A percentile compares a stretch with the other conserved stretches of the same genome.
These are phyloP conservation scores for rabbit (Oryctolagus cuniculus) DNA, from an alignment of 2,113 vertebrate species.

Conservation along the genomic window mOryCun1.1 NC_091437.1:47684001-47684500, in stretches of 20 bases:
- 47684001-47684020: not conserved
- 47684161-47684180: not conserved
- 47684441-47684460: not conserved
- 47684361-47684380: not conserved
- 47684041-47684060: not conserved
- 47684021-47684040: conserved; percentile 22
- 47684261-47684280: not conserved
- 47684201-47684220: not conserved
- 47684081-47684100: not conserved
- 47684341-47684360: not conserved
- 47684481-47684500: not conserved
- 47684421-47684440: not conserved
- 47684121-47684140: not conserved
- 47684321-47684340: not conserved
- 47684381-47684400: not conserved
- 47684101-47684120: not conserved
- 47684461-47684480: not conserved
- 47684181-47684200: not conserved
- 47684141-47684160: not conserved
- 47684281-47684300: not conserved
- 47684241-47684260: not conserved
- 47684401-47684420: not conserved
- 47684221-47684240: not conserved
- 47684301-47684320: not conserved
- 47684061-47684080: not conserved